These are phyloP conservation scores for Dasyurus viverrinus DNA, from an alignment of 2,113 vertebrate species.

Conservation along the genomic window DNA sequence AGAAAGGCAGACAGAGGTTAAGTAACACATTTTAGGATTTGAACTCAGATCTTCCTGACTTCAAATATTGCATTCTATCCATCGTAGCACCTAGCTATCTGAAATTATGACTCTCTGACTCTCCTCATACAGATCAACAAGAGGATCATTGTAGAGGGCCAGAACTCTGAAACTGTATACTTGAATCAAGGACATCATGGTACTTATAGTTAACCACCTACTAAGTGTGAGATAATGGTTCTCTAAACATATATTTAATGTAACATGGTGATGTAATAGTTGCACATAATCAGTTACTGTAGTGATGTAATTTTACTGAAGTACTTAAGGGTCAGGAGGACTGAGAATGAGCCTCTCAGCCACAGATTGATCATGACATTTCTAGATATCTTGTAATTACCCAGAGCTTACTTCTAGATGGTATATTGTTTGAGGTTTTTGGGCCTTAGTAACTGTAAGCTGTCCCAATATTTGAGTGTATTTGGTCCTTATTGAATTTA, in stretches of 20 bases:
- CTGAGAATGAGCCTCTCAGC: too few relatives aligned
- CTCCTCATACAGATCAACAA: not conserved
- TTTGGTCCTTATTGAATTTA: not conserved
- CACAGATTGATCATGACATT: not conserved
- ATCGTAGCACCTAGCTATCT: not conserved
- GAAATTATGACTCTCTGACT: not conserved
- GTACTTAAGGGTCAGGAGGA: too few relatives aligned
- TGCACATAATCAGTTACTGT: too few relatives aligned
- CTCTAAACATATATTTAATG: too few relatives aligned
- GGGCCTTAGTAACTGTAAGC: not conserved
- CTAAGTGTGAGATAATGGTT: too few relatives aligned
- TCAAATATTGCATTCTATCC: not conserved
- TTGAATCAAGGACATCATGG: too few relatives aligned
- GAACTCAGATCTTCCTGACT: not conserved
- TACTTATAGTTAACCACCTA: too few relatives aligned
- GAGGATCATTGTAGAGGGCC: not conserved
- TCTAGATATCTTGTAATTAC: not conserved
- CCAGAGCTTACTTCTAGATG: not conserved
- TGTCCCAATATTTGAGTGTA: not conserved
- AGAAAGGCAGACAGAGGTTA: not conserved
- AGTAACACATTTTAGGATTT: not conserved
- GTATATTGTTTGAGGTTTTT: not conserved
- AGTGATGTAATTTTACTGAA: too few relatives aligned
- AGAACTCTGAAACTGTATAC: too few relatives aligned
- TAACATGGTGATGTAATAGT: too few relatives aligned